Conservation (phyloP, 2,888 invertebrate species). For the Neuroscelio doddi region DNA sequence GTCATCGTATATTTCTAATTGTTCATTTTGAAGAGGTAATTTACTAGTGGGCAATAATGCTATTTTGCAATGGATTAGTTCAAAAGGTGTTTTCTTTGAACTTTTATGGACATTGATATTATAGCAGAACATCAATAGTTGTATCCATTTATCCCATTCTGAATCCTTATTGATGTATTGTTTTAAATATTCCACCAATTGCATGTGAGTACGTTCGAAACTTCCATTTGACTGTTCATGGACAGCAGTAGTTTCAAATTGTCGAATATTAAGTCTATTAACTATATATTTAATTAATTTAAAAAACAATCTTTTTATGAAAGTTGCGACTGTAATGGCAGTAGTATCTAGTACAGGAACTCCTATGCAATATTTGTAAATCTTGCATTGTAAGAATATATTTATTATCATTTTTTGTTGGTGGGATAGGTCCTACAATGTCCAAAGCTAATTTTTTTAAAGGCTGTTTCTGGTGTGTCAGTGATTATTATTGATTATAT, state of each 20-base stretch:
- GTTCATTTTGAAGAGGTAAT: too few relatives aligned
- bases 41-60: too few relatives aligned
- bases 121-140: too few relatives aligned
- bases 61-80: too few relatives aligned
- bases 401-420: conserved; percentile 38
- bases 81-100: too few relatives aligned
- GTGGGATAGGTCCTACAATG: conserved; percentile 42
- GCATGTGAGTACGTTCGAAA: conserved; percentile 43
- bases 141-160: too few relatives aligned
- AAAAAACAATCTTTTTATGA: not conserved
- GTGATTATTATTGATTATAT: conserved; percentile 40
- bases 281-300: conserved; percentile 13
- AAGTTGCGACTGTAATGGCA: not conserved
- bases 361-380: conserved; percentile 15
- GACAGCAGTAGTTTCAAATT: conserved; percentile 39
- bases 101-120: too few relatives aligned
- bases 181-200: conserved; percentile 40
- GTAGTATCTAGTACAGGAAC: not conserved
- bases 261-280: conserved; percentile 41
- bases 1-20: too few relatives aligned
- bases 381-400: conserved; percentile 41
- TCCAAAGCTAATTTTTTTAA: conserved; percentile 44
- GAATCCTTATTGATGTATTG: too few relatives aligned
- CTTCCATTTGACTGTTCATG: conserved; percentile 44
- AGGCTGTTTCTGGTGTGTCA: conserved; percentile 35